These are phyloP conservation scores for Hoplodrina blanda DNA, from an alignment of 2,888 invertebrate species.

Conservation along the genomic window DNA sequence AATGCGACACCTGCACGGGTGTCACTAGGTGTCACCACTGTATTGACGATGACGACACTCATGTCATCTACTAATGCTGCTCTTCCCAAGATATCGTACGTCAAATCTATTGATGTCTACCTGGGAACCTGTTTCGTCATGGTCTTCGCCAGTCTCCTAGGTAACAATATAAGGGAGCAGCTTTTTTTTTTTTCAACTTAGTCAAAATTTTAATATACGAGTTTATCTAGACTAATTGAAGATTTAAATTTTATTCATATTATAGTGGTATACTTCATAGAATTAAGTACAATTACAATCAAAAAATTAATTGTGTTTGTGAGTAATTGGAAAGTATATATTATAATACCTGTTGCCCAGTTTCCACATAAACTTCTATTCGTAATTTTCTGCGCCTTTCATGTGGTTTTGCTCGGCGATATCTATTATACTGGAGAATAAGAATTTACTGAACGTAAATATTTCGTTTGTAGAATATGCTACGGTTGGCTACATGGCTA, in stretches of 20 bases:
- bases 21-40: constrained; percentile 98
- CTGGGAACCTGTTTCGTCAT: constrained; percentile 99
- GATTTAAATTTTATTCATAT: background rate
- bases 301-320: constrained; percentile 3
- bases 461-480: constrained; percentile 96
- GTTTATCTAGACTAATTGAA: background rate
- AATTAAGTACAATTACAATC: background rate
- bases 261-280: background rate
- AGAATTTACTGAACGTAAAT: constrained; percentile 22
- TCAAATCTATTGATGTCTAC: constrained; percentile 99
- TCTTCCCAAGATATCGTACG: constrained; percentile 99
- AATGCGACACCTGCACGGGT: constrained; percentile 98
- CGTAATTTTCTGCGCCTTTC: constrained; percentile 27
- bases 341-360: background rate
- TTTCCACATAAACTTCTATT: constrained; percentile 8
- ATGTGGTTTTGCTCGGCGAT: constrained; percentile 51
- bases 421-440: constrained; percentile 1
- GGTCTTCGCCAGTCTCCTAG: constrained; percentile 99
- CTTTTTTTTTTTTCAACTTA: constrained; percentile 2
- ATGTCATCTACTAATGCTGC: constrained; percentile 99
- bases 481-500: constrained; percentile 99
- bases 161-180: constrained; percentile 84
- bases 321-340: constrained; percentile 8
- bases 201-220: no score
- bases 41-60: constrained; percentile 99